Conservation (phyloP, 2,888 invertebrate genomes). For the Pterostichus madidus region DNA sequence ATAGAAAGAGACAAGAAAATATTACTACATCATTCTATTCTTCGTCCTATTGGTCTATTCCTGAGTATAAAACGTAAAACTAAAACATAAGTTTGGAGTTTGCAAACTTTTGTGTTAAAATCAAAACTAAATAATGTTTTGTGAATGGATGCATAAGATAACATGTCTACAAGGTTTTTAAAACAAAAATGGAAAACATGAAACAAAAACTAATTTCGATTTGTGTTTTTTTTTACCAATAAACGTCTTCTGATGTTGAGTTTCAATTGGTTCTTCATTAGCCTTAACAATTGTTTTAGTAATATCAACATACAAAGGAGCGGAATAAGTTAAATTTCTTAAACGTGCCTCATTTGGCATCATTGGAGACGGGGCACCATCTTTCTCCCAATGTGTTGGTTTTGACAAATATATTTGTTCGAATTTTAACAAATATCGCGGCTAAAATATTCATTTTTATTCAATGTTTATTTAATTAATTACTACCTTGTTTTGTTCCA, state of each 20-base stretch:
- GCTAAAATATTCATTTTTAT: slow-evolving; percentile 76
- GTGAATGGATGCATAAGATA: no score
- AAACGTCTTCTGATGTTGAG: slow-evolving; percentile 87
- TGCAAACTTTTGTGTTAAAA: no score
- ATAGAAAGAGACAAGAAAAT: no score
- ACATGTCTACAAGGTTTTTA: no score
- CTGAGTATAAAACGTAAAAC: no score
- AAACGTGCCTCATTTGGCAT: slow-evolving; percentile 99
- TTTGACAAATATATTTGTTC: slow-evolving; percentile 99
- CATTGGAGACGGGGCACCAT: slow-evolving; percentile 99
- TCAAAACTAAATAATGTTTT: no score
- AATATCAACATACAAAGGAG: slow-evolving; percentile 99
- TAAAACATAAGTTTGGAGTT: no score
- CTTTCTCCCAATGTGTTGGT: slow-evolving; percentile 99
- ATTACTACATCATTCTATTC: no score
- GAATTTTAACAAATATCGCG: slow-evolving; percentile 96
- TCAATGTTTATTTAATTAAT: neutral
- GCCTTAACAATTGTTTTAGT: slow-evolving; percentile 97
- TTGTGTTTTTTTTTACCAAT: slow-evolving; percentile 81
- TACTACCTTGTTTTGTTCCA: neutral
- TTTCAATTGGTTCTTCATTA: slow-evolving; percentile 92
- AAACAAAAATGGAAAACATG: no score
- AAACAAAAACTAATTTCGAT: no score
- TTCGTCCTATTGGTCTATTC: no score
- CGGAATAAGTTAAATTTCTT: slow-evolving; percentile 98